Evolutionary conservation across 92 coral and sea anemone species (phyloP).

Genomic region (Phenganax marumi): DNA sequence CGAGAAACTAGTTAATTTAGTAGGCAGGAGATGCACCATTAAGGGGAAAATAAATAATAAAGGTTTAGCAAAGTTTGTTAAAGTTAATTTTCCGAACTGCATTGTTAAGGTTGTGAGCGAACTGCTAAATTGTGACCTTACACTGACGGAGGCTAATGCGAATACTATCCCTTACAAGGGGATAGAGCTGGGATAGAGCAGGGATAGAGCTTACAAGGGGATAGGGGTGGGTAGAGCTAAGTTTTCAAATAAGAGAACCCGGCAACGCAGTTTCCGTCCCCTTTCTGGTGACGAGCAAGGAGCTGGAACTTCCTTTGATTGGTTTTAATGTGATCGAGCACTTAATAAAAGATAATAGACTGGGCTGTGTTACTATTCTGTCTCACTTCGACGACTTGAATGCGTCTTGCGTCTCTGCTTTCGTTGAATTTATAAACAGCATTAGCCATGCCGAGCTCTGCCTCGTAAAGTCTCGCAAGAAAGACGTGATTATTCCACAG

Average conservation of each 20-base stretch:
- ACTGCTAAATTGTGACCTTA: neutral
- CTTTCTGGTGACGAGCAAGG: conserved; percentile 33
- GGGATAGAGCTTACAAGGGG: neutral
- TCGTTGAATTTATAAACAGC: conserved; percentile 38
- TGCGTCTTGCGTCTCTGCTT: conserved; percentile 18
- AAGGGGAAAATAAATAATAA: neutral
- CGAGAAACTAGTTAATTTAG: neutral
- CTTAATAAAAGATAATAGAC: conserved; percentile 21
- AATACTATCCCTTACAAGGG: too few relatives aligned
- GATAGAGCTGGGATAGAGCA: neutral
- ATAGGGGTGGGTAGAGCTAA: conserved; percentile 20
- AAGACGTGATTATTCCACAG: neutral
- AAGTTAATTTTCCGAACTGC: neutral
- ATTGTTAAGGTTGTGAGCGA: neutral
- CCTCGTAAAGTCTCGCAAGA: neutral
- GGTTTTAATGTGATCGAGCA: conserved; percentile 19
- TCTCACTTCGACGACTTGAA: conserved; percentile 25
- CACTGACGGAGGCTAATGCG: neutral
- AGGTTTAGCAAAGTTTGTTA: neutral
- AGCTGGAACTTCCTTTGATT: conserved; percentile 2
- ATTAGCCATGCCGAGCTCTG: conserved; percentile 41
- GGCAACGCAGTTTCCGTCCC: conserved; percentile 46
- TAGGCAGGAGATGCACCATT: neutral
- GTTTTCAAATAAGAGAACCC: conserved; percentile 52
- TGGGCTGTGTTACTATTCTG: conserved; percentile 17